phyloP scores from a whole-genome alignment of 2,888 invertebrate genomes.

The Tillus elongatus region DNA sequence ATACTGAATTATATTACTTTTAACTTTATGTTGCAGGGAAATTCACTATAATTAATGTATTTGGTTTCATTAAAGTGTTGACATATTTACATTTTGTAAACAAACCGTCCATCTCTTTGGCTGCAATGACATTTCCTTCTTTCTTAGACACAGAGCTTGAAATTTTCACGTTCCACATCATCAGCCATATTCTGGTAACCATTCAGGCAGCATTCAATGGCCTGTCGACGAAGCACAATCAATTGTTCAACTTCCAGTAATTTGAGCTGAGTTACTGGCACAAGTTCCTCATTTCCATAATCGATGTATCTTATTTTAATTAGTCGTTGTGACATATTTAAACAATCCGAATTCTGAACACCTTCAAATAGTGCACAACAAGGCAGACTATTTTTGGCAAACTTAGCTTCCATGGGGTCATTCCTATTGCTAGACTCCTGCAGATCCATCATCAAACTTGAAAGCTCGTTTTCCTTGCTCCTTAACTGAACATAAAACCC shows the following conservation, averaged over 20 bases:
- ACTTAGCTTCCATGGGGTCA: conserved; percentile 24
- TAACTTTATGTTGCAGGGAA: no score
- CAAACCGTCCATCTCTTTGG: no score
- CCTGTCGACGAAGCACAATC: conserved; percentile 57
- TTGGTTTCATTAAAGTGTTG: no score
- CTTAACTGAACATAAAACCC: conserved; percentile 68
- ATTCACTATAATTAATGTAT: no score
- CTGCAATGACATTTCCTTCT: no score
- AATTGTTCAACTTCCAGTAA: conserved; percentile 57
- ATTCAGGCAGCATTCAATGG: conserved; percentile 67
- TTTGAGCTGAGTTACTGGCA: conserved; percentile 51
- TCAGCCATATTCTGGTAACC: conserved; percentile 50
- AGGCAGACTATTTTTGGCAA: conserved; percentile 46
- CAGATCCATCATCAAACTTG: conserved; percentile 59
- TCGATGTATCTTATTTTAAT: conserved; percentile 76
- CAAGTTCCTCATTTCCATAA: conserved; percentile 88
- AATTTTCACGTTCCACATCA: conserved; percentile 48
- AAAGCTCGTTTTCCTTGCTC: conserved; percentile 50
- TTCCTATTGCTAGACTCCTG: conserved; percentile 47
- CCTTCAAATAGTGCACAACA: conserved; percentile 73
- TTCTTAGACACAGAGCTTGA: no score
- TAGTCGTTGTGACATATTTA: conserved; percentile 32
- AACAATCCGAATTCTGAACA: conserved; percentile 40
- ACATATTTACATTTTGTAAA: no score
- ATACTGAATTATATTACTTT: no score